Evolutionary conservation across 2,113 vertebrate species (phyloP).

Genomic region (Quiscalus mexicanus): DNA sequence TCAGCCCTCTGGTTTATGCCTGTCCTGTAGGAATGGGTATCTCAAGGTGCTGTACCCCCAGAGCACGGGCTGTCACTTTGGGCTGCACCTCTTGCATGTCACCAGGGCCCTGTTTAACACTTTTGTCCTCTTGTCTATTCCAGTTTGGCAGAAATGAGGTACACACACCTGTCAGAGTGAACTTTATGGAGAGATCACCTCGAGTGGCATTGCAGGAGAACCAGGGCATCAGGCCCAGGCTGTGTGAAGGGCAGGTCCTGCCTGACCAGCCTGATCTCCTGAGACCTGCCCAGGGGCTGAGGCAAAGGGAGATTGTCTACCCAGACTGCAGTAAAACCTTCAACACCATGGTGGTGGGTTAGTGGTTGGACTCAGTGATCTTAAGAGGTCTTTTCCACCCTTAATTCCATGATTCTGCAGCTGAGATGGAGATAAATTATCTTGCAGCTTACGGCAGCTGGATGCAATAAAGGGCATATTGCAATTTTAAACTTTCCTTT

Average conservation of each 20-base stretch:
- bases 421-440: neutral
- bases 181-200: neutral
- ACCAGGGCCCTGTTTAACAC: neutral
- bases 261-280: neutral
- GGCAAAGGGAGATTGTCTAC: neutral
- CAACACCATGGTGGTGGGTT: neutral
- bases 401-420: neutral
- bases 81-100: neutral
- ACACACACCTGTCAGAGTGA: neutral
- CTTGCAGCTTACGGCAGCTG: constrained; percentile 12
- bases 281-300: neutral
- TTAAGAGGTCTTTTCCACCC: neutral
- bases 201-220: neutral
- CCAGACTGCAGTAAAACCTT: neutral
- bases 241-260: neutral
- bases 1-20: neutral
- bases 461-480: neutral
- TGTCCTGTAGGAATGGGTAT: neutral
- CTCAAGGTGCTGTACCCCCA: neutral
- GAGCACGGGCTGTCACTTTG: neutral
- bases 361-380: neutral
- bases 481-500: constrained; percentile 36
- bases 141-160: neutral
- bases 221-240: neutral
- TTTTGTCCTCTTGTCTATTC: neutral